These are phyloP conservation scores for Macrotrachela quadricornifera DNA, from an alignment of 1,140 invertebrate genomes.

Conservation along the genomic window DNA sequence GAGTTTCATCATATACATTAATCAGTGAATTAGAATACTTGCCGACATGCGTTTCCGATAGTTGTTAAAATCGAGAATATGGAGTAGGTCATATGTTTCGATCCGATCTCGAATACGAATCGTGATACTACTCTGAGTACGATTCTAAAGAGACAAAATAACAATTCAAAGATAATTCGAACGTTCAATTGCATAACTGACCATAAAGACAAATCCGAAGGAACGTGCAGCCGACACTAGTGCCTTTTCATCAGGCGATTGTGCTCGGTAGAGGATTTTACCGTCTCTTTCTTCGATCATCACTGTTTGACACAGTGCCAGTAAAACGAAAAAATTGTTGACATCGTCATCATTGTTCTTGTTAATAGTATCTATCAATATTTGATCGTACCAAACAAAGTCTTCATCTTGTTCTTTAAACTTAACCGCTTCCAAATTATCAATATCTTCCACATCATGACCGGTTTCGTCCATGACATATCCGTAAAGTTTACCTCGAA, in stretches of 20 bases:
- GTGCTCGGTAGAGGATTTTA: conserved; percentile 54
- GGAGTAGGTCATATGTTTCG: conserved; percentile 77
- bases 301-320: conserved; percentile 55
- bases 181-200: conserved; percentile 13
- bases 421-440: neutral
- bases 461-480: too few species aligned
- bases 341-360: neutral
- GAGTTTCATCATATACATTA: too few species aligned
- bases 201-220: conserved; percentile 42
- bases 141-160: conserved; percentile 13
- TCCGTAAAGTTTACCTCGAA: conserved; percentile 74
- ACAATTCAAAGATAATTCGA: neutral
- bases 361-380: neutral
- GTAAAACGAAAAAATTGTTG: neutral
- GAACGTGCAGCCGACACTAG: conserved; percentile 88
- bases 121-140: conserved; percentile 32
- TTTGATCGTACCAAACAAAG: conserved; percentile 1
- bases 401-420: neutral
- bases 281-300: conserved; percentile 34
- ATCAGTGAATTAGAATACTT: too few species aligned
- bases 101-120: conserved; percentile 23
- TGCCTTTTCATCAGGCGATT: conserved; percentile 90
- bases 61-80: conserved; percentile 97
- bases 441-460: conserved; percentile 8
- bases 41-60: conserved; percentile 87